phyloP scores from a whole-genome alignment of 2,888 invertebrate species.

The Diploptera punctata region DNA sequence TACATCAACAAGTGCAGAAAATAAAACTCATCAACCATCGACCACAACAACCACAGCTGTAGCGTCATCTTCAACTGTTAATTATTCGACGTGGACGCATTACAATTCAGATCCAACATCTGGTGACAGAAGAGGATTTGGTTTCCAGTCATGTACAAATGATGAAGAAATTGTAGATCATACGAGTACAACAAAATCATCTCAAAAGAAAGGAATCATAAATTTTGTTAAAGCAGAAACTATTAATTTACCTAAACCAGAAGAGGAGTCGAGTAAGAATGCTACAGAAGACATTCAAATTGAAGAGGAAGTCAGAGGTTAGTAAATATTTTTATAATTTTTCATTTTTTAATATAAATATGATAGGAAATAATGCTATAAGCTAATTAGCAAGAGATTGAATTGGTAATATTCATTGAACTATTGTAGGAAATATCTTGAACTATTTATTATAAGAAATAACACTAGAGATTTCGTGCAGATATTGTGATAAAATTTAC shows the following conservation, averaged over 20 bases:
- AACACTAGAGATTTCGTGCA: no score
- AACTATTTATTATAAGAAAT: no score
- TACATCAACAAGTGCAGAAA: conserved; percentile 37
- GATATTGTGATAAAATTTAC: no score
- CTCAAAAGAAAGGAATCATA: conserved; percentile 55
- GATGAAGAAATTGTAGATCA: conserved; percentile 48
- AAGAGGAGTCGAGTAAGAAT: conserved; percentile 50
- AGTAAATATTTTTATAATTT: no score
- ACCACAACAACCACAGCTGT: background rate
- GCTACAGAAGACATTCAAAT: conserved; percentile 48
- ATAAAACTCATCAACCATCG: conserved; percentile 3
- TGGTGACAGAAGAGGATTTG: conserved; percentile 59
- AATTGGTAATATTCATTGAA: no score
- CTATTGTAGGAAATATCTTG: no score
- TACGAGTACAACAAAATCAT: conserved; percentile 44
- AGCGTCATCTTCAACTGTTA: conserved; percentile 12
- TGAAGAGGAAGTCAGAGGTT: background rate
- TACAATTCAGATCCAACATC: conserved; percentile 53
- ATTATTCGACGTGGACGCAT: conserved; percentile 29
- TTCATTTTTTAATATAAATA: no score
- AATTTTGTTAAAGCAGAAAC: conserved; percentile 62
- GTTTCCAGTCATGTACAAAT: conserved; percentile 51
- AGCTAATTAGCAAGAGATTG: no score
- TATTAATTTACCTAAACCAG: conserved; percentile 48
- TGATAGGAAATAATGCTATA: no score